Percentiles rank a stretch among this genome's conserved stretches.
Conservation (phyloP, 30 jellyfish, hydroid and myxozoan species). For the Aurelia aurita complex sp. Pacific region DNA sequence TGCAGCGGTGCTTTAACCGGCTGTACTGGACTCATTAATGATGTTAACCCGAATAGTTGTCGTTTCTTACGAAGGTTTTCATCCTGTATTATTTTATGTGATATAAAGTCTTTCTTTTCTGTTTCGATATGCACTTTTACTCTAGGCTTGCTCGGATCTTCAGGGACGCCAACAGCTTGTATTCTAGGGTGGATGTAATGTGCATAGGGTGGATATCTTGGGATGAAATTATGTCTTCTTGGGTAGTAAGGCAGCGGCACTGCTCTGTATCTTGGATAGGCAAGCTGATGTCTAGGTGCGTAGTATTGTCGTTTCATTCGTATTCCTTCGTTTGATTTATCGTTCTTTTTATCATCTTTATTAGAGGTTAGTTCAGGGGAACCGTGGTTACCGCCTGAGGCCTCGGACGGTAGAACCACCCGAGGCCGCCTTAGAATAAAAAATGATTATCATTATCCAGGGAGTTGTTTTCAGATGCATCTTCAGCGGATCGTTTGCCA, state of each 20-base stretch:
- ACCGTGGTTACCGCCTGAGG: slow-evolving; percentile 75
- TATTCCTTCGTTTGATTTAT: not conserved
- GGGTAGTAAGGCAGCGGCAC: not conserved
- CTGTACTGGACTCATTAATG: slow-evolving; percentile 71
- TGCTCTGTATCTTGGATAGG: slow-evolving; percentile 13
- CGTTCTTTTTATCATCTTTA: slow-evolving; percentile 5
- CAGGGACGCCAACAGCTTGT: not conserved
- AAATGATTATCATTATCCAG: slow-evolving; percentile 51
- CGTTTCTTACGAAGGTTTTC: slow-evolving; percentile 21
- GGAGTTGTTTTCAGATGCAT: slow-evolving; percentile 23
- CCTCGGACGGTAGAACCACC: slow-evolving; percentile 96
- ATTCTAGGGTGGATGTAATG: slow-evolving; percentile 4
- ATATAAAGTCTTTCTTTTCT: slow-evolving; percentile 42
- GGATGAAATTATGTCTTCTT: slow-evolving; percentile 3
- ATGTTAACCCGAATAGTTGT: slow-evolving; percentile 68
- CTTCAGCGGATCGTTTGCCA: slow-evolving; percentile 91
- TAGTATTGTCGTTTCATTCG: slow-evolving; percentile 46
- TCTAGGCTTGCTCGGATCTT: slow-evolving; percentile 54
- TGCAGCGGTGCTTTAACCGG: slow-evolving; percentile 48
- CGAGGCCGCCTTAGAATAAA: slow-evolving; percentile 99
- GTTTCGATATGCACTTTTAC: slow-evolving; percentile 77
- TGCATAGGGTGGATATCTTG: slow-evolving; percentile 9
- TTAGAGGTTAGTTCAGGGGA: slow-evolving; percentile 47
- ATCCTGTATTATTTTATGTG: slow-evolving; percentile 18
- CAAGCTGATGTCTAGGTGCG: not conserved